A percentile compares a stretch with the other conserved stretches of the same genome.
Conservation (phyloP, 2,797 vertebrate genomes). For the Scarus forsteni region DNA sequence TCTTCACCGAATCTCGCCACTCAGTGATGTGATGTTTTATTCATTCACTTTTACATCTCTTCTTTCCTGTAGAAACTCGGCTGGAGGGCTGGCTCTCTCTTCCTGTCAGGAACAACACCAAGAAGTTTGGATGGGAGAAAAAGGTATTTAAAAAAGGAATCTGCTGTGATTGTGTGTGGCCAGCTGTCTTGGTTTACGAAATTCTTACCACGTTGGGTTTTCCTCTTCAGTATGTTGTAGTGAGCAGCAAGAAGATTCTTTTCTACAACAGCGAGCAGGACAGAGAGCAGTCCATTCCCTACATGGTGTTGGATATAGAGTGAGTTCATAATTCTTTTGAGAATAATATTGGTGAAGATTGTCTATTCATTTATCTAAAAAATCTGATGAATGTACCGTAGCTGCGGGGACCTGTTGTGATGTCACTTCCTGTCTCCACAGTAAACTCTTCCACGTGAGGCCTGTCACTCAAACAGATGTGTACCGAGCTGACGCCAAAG, state of each 20-base stretch:
- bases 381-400: background rate
- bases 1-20: too few species aligned
- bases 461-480: slow-evolving; percentile 98
- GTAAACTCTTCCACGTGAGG: slow-evolving; percentile 98
- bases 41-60: background rate
- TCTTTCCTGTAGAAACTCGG: slow-evolving; percentile 85
- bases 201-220: slow-evolving; percentile 8
- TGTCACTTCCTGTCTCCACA: slow-evolving; percentile 52
- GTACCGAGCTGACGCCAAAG: slow-evolving; percentile 95
- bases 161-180: background rate
- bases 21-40: too few species aligned
- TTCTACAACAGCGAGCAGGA: slow-evolving; percentile 98
- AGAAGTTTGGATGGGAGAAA: slow-evolving; percentile 97
- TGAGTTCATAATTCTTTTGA: slow-evolving; percentile 82
- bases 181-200: background rate
- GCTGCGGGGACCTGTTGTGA: background rate
- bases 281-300: slow-evolving; percentile 95
- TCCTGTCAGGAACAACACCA: slow-evolving; percentile 96
- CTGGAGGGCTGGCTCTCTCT: slow-evolving; percentile 98
- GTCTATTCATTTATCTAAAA: background rate
- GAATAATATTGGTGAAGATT: background rate
- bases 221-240: slow-evolving; percentile 93
- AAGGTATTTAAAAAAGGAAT: slow-evolving; percentile 83
- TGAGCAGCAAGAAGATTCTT: slow-evolving; percentile 99
- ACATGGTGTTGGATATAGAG: slow-evolving; percentile 98